Evolutionary conservation across 1,140 invertebrate species (phyloP).

Genomic region (Hylaeus volcanicus): DNA sequence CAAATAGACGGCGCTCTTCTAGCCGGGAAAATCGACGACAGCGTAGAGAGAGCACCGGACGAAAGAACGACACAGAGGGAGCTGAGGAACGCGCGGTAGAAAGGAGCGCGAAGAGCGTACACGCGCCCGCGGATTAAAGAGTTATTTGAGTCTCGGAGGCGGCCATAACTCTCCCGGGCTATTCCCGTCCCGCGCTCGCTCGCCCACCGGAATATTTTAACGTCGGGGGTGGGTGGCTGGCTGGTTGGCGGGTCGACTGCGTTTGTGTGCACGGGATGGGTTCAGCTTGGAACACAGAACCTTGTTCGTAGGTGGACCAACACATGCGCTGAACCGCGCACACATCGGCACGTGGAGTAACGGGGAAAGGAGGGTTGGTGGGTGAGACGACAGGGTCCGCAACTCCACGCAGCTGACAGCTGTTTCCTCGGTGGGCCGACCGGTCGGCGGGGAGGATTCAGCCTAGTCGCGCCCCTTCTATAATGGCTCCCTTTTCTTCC

Average conservation of each 20-base stretch:
- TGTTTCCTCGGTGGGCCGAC: conserved; percentile 80
- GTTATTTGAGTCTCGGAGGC: conserved; percentile 81
- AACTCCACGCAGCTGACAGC: conserved; percentile 79
- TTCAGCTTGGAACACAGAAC: conserved; percentile 42
- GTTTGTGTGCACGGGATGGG: conserved; percentile 58
- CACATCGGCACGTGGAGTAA: conserved; percentile 34
- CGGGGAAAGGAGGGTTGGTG: conserved; percentile 68
- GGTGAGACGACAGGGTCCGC: conserved; percentile 73
- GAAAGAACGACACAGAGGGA: conserved; percentile 28
- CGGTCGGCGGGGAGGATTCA: conserved; percentile 81
- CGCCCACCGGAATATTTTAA: conserved; percentile 79
- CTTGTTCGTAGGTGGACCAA: neutral
- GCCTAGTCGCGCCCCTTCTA: conserved; percentile 81
- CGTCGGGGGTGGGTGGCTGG: conserved; percentile 79
- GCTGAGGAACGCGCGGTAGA: conserved; percentile 35
- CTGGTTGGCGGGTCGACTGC: conserved; percentile 47
- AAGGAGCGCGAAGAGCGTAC: conserved; percentile 61
- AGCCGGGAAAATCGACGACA: conserved; percentile 22
- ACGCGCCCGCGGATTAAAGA: conserved; percentile 79
- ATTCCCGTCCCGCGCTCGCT: conserved; percentile 76
- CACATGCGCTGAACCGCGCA: conserved; percentile 33
- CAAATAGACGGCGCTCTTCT: conserved; percentile 15
- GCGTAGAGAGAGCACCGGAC: conserved; percentile 14
- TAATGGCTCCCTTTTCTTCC: conserved; percentile 82
- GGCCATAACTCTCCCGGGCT: conserved; percentile 80